Conservation (phyloP, 2,888 invertebrate genomes). For the Patella ulyssiponensis region DNA sequence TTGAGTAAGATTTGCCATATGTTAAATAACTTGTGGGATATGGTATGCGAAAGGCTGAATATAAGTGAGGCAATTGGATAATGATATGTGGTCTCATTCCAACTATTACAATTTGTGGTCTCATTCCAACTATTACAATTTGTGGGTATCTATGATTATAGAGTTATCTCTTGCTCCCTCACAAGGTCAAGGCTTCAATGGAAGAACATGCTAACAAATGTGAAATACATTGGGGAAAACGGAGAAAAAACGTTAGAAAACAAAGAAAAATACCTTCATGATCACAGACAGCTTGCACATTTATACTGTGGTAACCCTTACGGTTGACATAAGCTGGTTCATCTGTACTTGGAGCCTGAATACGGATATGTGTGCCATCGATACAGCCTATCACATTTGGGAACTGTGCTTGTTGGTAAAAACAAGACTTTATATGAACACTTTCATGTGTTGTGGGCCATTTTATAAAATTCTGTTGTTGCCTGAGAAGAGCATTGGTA, state of each 20-base stretch:
- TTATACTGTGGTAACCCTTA: too few relatives aligned
- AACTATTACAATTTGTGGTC: background rate
- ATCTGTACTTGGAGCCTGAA: conserved; percentile 8
- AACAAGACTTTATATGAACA: background rate
- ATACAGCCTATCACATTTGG: conserved; percentile 29
- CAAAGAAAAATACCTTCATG: too few relatives aligned
- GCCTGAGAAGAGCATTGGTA: conserved; percentile 10
- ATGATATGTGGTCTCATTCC: background rate
- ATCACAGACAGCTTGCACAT: too few relatives aligned
- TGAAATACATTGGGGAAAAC: too few relatives aligned
- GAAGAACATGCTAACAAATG: too few relatives aligned
- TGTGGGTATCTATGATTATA: background rate
- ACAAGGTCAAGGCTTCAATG: too few relatives aligned
- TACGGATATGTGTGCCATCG: conserved; percentile 22
- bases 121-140: background rate
- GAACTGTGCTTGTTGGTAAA: conserved; percentile 21
- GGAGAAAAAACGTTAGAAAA: too few relatives aligned
- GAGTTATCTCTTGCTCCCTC: too few relatives aligned
- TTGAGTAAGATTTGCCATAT: too few relatives aligned
- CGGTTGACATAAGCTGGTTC: background rate
- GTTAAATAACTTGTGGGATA: too few relatives aligned
- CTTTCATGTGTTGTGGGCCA: conserved; percentile 9
- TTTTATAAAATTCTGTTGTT: conserved; percentile 3
- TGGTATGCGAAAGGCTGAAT: too few relatives aligned
- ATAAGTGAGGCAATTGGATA: too few relatives aligned